Evolutionary conservation across 1,140 invertebrate genomes (phyloP), one percentile per base, ranked within the genome.

Genomic region (Pollicipes pollicipes): DNA sequence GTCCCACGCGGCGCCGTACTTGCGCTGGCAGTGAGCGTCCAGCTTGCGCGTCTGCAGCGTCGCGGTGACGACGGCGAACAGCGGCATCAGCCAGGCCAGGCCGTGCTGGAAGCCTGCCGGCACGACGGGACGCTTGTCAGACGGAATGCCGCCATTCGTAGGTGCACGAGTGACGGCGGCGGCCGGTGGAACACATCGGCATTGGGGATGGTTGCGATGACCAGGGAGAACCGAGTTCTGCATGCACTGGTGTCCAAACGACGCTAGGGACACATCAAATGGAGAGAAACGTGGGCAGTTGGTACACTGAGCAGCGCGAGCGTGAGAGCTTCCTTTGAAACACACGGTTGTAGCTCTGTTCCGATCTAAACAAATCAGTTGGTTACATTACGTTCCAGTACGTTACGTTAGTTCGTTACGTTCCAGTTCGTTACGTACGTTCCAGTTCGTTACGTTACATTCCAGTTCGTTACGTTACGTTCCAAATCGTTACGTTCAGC

Each of bases 1-100:
- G 63, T 88, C 84, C 91, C 91, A 95, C 0, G 88, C 86, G 0
- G 85, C 80, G 6, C 88, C 89, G 76, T 95, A 94, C 70, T 88
- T 87, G 68, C 83, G 78, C 75, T 82, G 83, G 75, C 90, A 93
- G 3, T 85, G 81, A 0, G 77, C 79, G 76, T 88, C 85, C 72
- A 90, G 87, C 66, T 88, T 83, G 70, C 83, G 79, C 10, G 86
- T 83, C 70, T 91, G 85, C 76, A 90, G 84, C 35, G 89, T 73
- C 0, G 94, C 77, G 13, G 87, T 75, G 0, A 86, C 69, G 66
- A 84, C 78, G 32, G 84, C 85, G n/a, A 83, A 80, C 66, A 80
- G 74, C 26, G 81, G 81, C 72, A 82, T 81, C 75, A 85, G 76
- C 72, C 85, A 84, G 1, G 85, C 87, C n/a, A 84, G 81, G 27